phyloP scores from a whole-genome alignment of 2,797 vertebrate species.

The Etheostoma perlongum region DNA sequence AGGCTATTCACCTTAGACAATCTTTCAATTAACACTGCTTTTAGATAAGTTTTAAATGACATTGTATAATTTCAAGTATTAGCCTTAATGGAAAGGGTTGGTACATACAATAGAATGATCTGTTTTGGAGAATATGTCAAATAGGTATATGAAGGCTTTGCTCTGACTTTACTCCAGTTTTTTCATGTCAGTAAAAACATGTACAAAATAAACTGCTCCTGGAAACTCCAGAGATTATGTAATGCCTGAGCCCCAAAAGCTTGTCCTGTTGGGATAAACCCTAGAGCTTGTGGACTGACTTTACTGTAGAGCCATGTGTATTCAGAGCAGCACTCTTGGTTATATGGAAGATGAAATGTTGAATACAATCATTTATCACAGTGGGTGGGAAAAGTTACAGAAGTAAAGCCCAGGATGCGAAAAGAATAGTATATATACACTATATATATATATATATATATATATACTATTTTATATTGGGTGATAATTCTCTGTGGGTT shows the following conservation, averaged over 20 bases:
- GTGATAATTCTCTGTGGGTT: not conserved
- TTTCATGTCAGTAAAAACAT: slow-evolving; percentile 38
- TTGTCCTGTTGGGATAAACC: no score
- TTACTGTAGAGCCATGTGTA: no score
- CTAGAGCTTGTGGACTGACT: no score
- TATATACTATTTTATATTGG: not conserved
- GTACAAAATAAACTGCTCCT: not conserved
- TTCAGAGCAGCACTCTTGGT: no score
- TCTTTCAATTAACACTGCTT: slow-evolving; percentile 17
- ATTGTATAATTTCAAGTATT: no score
- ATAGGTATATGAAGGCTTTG: slow-evolving; percentile 18
- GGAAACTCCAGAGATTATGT: not conserved
- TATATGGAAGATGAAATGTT: not conserved
- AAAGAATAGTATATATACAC: no score
- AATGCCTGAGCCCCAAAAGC: no score
- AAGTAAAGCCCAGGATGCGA: not conserved
- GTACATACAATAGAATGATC: not conserved
- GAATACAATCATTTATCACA: not conserved
- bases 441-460: not conserved
- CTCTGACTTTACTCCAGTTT: not conserved
- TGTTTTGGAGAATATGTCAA: not conserved
- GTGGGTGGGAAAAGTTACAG: not conserved
- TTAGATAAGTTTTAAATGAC: slow-evolving; percentile 3
- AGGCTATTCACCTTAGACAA: not conserved
- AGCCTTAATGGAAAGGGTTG: not conserved